Evolutionary conservation across 2,113 vertebrate genomes (phyloP).

Genomic region (Strix aluco): DNA sequence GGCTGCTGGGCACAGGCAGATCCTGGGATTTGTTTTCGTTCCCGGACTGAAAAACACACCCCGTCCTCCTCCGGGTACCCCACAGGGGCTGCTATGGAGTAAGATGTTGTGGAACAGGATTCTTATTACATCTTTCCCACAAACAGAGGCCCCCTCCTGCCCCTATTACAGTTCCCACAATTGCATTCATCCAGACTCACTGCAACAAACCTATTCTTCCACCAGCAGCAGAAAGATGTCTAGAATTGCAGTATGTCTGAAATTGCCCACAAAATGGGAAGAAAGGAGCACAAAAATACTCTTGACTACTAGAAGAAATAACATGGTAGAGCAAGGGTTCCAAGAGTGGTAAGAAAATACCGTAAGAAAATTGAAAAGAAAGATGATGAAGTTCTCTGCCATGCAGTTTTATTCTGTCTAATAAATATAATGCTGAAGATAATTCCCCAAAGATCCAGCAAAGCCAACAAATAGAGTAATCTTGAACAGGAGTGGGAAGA

Average conservation of each 20-base stretch:
- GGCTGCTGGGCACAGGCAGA: conserved; percentile 28
- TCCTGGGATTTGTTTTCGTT: conserved; percentile 24
- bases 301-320: background rate
- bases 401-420: conserved; percentile 4
- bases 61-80: conserved; percentile 31
- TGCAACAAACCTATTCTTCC: background rate
- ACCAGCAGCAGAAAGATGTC: conserved; percentile 8
- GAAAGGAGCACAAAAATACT: background rate
- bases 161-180: conserved; percentile 41
- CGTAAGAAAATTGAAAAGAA: background rate
- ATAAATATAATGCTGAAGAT: conserved; percentile 42
- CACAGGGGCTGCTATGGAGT: conserved; percentile 43
- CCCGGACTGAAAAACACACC: conserved; percentile 28
- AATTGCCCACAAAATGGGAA: background rate
- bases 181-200: background rate
- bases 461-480: conserved; percentile 41
- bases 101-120: conserved; percentile 55
- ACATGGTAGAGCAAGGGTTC: background rate
- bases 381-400: conserved; percentile 43
- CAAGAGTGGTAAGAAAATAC: conserved; percentile 23
- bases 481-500: conserved; percentile 43
- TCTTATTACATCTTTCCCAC: conserved; percentile 52
- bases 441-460: conserved; percentile 41
- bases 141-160: conserved; percentile 50
- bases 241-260: conserved; percentile 28